These are phyloP conservation scores for Sarcophilus harrisii DNA, from an alignment of 2,797 vertebrate species.

Conservation along the genomic window DNA sequence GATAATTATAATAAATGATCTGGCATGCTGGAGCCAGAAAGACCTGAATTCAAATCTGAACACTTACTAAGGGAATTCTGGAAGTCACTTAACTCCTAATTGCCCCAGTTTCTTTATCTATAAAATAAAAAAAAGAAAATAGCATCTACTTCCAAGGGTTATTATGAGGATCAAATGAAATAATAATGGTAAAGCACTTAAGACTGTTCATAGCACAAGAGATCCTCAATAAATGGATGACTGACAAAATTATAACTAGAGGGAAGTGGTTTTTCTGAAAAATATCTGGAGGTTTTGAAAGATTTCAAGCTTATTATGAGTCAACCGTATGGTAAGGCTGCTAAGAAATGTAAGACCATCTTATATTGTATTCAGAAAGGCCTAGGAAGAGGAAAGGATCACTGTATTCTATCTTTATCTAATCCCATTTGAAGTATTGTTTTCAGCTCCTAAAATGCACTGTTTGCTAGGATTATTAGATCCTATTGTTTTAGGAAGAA, in stretches of 20 bases:
- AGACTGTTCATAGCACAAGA: neutral
- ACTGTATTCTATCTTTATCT: neutral
- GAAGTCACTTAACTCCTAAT: neutral
- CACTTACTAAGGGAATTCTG: neutral
- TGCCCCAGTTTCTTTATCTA: neutral
- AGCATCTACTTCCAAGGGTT: neutral
- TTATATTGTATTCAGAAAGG: neutral
- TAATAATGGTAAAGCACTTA: neutral
- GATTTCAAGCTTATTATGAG: neutral
- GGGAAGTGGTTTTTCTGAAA: neutral
- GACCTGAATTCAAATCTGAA: neutral
- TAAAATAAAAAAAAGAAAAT: neutral
- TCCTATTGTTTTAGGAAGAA: neutral
- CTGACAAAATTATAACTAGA: neutral
- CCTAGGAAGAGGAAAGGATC: neutral
- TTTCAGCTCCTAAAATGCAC: neutral
- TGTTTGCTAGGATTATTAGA: too few species aligned
- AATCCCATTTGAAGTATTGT: neutral
- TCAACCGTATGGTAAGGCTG: neutral
- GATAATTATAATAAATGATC: neutral
- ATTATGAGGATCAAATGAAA: neutral
- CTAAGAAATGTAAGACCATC: neutral
- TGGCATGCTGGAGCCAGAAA: neutral
- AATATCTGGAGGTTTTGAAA: neutral
- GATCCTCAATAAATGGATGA: neutral